These are phyloP conservation scores for Luehdorfia chinensis DNA, from an alignment of 1,140 invertebrate genomes.

Conservation along the genomic window DNA sequence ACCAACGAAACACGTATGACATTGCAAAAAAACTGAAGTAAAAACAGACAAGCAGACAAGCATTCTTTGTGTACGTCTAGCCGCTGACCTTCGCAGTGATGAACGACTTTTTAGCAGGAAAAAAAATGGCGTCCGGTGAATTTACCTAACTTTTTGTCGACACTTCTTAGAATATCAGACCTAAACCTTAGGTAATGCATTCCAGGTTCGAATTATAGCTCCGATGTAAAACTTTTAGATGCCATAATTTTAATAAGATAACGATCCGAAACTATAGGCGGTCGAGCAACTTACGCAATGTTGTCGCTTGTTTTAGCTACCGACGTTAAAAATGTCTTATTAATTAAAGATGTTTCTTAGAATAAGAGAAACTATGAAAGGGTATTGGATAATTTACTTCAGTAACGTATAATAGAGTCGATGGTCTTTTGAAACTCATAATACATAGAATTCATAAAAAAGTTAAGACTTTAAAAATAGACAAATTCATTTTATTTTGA, in stretches of 20 bases:
- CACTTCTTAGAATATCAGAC: slow-evolving; percentile 55
- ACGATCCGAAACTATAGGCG: slow-evolving; percentile 39
- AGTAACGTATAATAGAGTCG: not conserved
- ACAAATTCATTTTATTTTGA: no score
- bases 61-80: slow-evolving; percentile 70
- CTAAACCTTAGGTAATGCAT: slow-evolving; percentile 69
- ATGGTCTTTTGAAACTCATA: slow-evolving; percentile 2
- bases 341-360: slow-evolving; percentile 33
- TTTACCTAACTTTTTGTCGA: slow-evolving; percentile 69
- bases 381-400: slow-evolving; percentile 3
- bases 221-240: slow-evolving; percentile 57
- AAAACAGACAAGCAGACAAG: slow-evolving; percentile 55
- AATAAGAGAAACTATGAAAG: slow-evolving; percentile 20
- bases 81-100: slow-evolving; percentile 60
- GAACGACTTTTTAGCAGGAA: slow-evolving; percentile 56
- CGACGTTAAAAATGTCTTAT: slow-evolving; percentile 26
- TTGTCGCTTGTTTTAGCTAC: slow-evolving; percentile 25
- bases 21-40: slow-evolving; percentile 61
- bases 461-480: no score
- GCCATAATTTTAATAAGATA: slow-evolving; percentile 65
- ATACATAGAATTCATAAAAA: no score
- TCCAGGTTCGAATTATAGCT: slow-evolving; percentile 55
- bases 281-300: slow-evolving; percentile 27
- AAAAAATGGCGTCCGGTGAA: slow-evolving; percentile 67
- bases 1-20: slow-evolving; percentile 50